Evolutionary conservation across 2,113 vertebrate genomes (phyloP), one percentile per base, ranked within the genome.

Genomic region (Lepisosteus osseus): DNA sequence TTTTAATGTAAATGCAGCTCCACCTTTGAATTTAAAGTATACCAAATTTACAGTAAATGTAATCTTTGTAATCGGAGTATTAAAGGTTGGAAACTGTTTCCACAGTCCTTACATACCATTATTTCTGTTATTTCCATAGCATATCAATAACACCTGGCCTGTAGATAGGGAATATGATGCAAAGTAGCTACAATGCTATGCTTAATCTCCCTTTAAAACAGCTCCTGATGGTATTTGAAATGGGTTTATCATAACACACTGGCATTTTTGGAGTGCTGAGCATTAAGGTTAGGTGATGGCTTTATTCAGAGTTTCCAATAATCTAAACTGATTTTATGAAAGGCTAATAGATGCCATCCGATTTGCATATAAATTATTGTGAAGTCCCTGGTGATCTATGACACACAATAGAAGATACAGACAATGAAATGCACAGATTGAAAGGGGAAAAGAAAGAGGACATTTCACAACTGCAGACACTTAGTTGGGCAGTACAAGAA

Each of bases 361-460:
- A 89, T 90, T 90, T 88, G 87, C 87, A 90, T 90, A 85, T 88
- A 90, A 88, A 90, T 90, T 68, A 86, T 88, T 74, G 81, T 59
- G 43, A 74, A 80, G 85, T 86, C 83, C 85, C 82, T 68, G 76
- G 80, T 83, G 87, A 86, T 86, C 83, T 85, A 78, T 79, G 85
- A 83, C 77, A 80, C 78, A 74, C 74, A 57, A 72, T 81, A 73
- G 80, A 83, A 86, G 87, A 83, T 71, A 69, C 74, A 40, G 8
- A 80, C 43, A n/a, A 70, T 12, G 65, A 74, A 76, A n/a, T 4
- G 61, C 15, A 63, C 4, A 72, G 62, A n/a, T 74, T 77, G 69
- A 74, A 73, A 72, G 69, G 79, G 43, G 43, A 66, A 44, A 57
- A 3, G 12, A 42, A 55, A 75, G 77, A 74, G 71, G n/a, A 51